These are phyloP conservation scores for Diaprepes abbreviatus DNA, from an alignment of 2,888 invertebrate genomes.

Conservation along the genomic window DNA sequence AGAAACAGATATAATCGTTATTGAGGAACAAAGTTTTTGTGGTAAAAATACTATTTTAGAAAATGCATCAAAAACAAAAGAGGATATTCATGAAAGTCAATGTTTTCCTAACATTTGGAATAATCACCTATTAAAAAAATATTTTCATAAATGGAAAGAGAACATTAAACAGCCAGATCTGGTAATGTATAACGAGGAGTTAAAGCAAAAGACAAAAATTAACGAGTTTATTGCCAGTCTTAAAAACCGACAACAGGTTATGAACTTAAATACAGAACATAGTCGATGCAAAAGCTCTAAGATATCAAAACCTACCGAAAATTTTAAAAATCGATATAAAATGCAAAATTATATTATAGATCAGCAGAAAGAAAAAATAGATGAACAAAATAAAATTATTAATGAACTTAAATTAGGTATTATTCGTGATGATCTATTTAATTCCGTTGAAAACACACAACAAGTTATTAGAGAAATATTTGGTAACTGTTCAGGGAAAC, in stretches of 20 bases:
- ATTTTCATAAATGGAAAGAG: constrained; percentile 55
- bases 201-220: constrained; percentile 56
- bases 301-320: constrained; percentile 16
- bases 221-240: constrained; percentile 58
- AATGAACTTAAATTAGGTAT: constrained; percentile 80
- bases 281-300: neutral
- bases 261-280: neutral
- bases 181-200: constrained; percentile 41
- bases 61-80: neutral
- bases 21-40: neutral
- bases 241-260: constrained; percentile 50
- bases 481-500: constrained; percentile 61
- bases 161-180: neutral
- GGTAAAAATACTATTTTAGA: neutral
- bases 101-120: no score
- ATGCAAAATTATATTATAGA: constrained; percentile 82
- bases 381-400: constrained; percentile 80
- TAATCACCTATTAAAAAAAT: constrained; percentile 42
- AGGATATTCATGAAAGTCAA: no score
- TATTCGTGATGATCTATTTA: constrained; percentile 75
- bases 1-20: neutral
- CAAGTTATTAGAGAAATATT: constrained; percentile 70
- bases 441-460: constrained; percentile 73
- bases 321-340: constrained; percentile 69
- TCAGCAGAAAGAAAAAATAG: constrained; percentile 78